Conservation (phyloP, 2,797 vertebrate genomes). For the Sebastes hubbsi region DNA sequence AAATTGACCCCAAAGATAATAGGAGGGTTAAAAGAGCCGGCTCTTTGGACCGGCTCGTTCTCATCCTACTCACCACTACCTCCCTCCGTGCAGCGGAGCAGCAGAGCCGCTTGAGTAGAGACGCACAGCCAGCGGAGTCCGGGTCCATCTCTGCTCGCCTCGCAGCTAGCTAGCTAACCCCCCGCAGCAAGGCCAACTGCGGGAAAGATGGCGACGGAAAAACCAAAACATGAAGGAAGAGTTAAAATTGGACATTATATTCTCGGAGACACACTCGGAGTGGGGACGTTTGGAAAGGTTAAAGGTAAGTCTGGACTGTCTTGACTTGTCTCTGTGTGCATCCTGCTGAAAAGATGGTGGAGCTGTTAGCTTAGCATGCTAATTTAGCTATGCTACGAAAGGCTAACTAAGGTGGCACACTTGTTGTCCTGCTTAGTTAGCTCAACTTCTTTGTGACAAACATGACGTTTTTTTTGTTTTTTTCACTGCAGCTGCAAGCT, state of each 20-base stretch:
- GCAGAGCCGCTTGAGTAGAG: constrained; percentile 43
- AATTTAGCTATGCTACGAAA: constrained; percentile 48
- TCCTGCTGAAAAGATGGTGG: constrained; percentile 53
- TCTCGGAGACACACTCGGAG: constrained; percentile 94
- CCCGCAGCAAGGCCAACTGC: constrained; percentile 83
- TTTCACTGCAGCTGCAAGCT: neutral
- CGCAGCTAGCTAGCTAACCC: constrained; percentile 50
- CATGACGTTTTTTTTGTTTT: neutral
- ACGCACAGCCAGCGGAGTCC: constrained; percentile 52
- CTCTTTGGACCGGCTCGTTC: too few relatives aligned
- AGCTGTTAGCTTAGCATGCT: constrained; percentile 62
- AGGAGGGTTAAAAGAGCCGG: too few relatives aligned
- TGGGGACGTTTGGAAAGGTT: constrained; percentile 97
- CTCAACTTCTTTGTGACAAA: neutral
- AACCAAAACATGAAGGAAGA: constrained; percentile 94
- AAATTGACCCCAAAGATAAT: too few relatives aligned
- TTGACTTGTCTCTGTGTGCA: neutral
- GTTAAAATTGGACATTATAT: constrained; percentile 98
- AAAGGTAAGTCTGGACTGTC: constrained; percentile 83
- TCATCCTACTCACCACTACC: neutral
- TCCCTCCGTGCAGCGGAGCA: constrained; percentile 16
- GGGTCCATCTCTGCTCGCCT: constrained; percentile 52
- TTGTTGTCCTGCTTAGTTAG: constrained; percentile 57
- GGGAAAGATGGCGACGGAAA: constrained; percentile 98
- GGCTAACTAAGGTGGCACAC: constrained; percentile 20